Evolutionary conservation across 1,140 invertebrate genomes (phyloP), one percentile per base, ranked within the genome.

Genomic region (Magallana ariakensis): DNA sequence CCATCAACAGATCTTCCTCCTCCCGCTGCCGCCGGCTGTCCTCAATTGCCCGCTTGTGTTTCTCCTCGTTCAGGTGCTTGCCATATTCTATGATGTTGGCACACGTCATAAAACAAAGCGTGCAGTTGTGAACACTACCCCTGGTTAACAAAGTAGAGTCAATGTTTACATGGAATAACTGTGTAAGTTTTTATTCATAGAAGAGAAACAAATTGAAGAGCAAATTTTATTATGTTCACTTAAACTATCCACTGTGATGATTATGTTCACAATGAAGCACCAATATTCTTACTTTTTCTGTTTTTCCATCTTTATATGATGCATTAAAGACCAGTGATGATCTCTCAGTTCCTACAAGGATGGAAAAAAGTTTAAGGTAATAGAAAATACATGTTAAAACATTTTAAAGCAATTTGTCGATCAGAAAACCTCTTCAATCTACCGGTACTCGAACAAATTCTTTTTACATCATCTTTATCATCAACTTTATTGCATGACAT

Each of bases 51-150:
- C 85, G 84, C 82, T 91, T 90, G 82, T 93, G 92, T 87, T 89
- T 88, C 11, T 91, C 90, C 8, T 89, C 89, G 81, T 90, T 91
- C 33, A 93, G 83, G 87, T 93, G 92, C 90, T 91, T 92, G 9
- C 92, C 90, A 86, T 93, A 93, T 56, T 92, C 91, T 54, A 90
- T 89, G 13, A 93, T 87, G 57, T 89, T 91, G n/a, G 83, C 62
- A 89, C 90, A 93, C 9, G 89, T 85, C 80, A 85, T 85, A 80
- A 90, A 91, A 85, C 92, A 93, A 22, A 93, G 81, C 0, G 89
- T 90, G 83, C 92, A 93, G 56, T 89, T 90, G 81, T 93, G 92
- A 16, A 88, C 58, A 16, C 87, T 83, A 22, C 90, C 90, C 81
- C 92, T 93, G 86, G 60, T 46, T 46, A 46, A 46, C 33, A 46